These are phyloP conservation scores for Callorhinus ursinus DNA, from an alignment of 2,113 vertebrate genomes.

Conservation along the genomic window DNA sequence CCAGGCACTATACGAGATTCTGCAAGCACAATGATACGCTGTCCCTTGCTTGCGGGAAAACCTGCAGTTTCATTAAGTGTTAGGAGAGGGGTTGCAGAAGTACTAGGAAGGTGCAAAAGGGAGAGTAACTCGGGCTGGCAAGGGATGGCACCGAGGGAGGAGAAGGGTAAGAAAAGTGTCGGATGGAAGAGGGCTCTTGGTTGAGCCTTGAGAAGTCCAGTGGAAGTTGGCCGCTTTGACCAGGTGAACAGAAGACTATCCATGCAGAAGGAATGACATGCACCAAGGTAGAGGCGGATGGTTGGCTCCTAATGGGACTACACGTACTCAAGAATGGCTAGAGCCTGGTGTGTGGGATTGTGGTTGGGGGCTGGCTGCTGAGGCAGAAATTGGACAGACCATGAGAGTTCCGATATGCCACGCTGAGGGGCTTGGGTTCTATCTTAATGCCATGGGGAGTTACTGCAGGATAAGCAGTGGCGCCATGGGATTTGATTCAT, in stretches of 20 bases:
- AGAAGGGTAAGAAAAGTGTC: neutral
- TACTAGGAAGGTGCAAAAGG: neutral
- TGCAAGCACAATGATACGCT: neutral
- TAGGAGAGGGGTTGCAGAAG: neutral
- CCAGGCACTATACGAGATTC: neutral
- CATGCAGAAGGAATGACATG: neutral
- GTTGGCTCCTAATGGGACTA: neutral
- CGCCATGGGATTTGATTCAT: neutral
- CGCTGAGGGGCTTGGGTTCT: neutral
- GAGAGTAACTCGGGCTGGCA: neutral
- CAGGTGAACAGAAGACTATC: neutral
- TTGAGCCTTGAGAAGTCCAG: neutral
- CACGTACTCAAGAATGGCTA: neutral
- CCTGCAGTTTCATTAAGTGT: neutral
- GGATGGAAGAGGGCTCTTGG: neutral
- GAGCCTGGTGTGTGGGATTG: neutral
- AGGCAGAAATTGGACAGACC: too few relatives aligned
- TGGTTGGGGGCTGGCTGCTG: neutral
- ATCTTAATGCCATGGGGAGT: neutral
- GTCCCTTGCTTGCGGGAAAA: neutral
- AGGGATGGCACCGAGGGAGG: neutral
- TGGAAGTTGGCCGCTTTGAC: neutral
- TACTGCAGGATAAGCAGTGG: neutral
- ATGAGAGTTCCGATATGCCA: neutral
- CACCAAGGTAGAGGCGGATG: neutral